phyloP scores from a whole-genome alignment of 2,888 invertebrate species.

The Linyphia triangularis region DNA sequence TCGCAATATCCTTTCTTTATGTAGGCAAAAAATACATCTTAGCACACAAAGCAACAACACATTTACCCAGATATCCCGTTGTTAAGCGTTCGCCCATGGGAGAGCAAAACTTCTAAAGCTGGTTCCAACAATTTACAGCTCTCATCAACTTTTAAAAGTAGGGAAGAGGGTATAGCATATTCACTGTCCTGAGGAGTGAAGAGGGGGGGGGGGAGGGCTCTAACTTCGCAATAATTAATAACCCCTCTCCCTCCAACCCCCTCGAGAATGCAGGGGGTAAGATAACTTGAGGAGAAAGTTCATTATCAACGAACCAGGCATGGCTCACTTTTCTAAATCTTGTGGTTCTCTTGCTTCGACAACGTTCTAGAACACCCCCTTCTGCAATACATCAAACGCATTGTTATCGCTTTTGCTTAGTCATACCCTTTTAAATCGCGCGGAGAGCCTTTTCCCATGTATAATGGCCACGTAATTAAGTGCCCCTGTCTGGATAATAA shows the following conservation, averaged over 20 bases:
- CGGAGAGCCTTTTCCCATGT: conserved; percentile 7
- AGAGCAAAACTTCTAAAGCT: neutral
- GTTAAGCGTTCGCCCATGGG: neutral
- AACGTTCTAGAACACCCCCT: conserved; percentile 1
- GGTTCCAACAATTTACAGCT: conserved; percentile 26
- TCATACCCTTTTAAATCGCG: neutral
- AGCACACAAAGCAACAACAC: neutral
- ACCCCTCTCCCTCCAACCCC: conserved; percentile 7
- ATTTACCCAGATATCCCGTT: too few relatives aligned
- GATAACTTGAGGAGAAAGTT: conserved; percentile 60
- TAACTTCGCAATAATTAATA: conserved; percentile 58
- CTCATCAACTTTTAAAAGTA: conserved; percentile 11
- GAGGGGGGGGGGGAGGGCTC: neutral
- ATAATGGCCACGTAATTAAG: conserved; percentile 61
- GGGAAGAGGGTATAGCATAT: neutral
- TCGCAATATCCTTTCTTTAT: too few relatives aligned
- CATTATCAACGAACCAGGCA: conserved; percentile 48
- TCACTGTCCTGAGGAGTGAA: too few relatives aligned
- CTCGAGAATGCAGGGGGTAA: conserved; percentile 9
- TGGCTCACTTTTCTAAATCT: conserved; percentile 64
- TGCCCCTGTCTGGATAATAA: conserved; percentile 63
- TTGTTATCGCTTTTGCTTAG: conserved; percentile 42
- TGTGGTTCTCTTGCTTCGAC: conserved; percentile 53
- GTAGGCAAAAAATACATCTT: neutral
- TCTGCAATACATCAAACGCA: conserved; percentile 68